phyloP scores from a whole-genome alignment of 2,113 vertebrate genomes.

The Clarias gariepinus region DNA sequence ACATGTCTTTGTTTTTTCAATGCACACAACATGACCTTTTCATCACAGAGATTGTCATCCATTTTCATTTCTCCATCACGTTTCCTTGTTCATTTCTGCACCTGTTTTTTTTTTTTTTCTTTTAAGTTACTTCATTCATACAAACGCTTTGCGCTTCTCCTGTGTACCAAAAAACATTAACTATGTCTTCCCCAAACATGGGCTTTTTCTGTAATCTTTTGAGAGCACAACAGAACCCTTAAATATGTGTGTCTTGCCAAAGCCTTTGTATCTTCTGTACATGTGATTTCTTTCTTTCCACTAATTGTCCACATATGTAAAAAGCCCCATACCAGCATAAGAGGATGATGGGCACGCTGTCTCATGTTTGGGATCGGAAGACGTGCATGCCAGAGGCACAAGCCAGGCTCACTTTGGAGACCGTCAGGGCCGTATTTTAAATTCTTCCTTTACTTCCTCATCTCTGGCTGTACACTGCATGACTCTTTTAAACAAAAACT shows the following conservation, averaged over 20 bases:
- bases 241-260: slow-evolving; percentile 56
- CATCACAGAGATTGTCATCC: background rate
- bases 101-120: background rate
- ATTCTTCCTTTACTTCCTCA: slow-evolving; percentile 69
- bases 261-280: slow-evolving; percentile 70
- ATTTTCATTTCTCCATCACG: background rate
- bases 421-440: slow-evolving; percentile 84
- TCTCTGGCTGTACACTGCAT: slow-evolving; percentile 78
- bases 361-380: slow-evolving; percentile 89
- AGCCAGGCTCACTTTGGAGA: slow-evolving; percentile 81
- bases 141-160: slow-evolving; percentile 84
- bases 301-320: slow-evolving; percentile 63
- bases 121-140: slow-evolving; percentile 56
- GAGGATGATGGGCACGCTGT: slow-evolving; percentile 61
- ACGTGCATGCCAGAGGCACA: slow-evolving; percentile 87
- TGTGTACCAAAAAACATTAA: slow-evolving; percentile 76
- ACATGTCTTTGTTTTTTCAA: slow-evolving; percentile 24
- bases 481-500: slow-evolving; percentile 71
- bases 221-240: slow-evolving; percentile 44
- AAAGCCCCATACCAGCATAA: slow-evolving; percentile 42
- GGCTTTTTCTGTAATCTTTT: slow-evolving; percentile 46
- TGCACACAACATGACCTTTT: slow-evolving; percentile 31
- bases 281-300: slow-evolving; percentile 58
- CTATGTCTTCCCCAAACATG: slow-evolving; percentile 74
- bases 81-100: slow-evolving; percentile 16